Evolutionary conservation across 1,140 invertebrate species (phyloP), one percentile per base, ranked within the genome.

Genomic region (Schlechtendalia chinensis): DNA sequence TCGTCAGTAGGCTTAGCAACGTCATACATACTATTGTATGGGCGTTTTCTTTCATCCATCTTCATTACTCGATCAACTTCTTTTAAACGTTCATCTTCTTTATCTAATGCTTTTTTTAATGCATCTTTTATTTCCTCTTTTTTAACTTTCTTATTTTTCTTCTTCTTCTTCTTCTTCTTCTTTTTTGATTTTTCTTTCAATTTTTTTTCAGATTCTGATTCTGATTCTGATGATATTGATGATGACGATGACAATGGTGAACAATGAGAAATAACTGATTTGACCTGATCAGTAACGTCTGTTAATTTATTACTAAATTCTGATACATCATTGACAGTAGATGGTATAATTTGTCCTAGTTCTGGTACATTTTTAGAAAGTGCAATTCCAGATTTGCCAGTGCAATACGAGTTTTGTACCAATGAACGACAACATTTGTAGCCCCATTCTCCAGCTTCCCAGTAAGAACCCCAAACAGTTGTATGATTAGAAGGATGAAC

Each of bases 401-500:
- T 93, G 82, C 93, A 95, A 84, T 94, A 95, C 0, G 93, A 94
- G 88, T 94, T 92, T 86, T 97, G 97, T 0, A 99, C 90, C 82
- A 94, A 92, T 0, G 95, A 96, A 85, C 98, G 91, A 86, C 98
- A 99, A 85, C 98, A 99, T 84, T 93, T 93, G 85, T 93, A 99
- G 0, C 97, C 98, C 98, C 98, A 99, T 80, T 91, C 87, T 0
- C 95, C 96, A 82, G 91, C 90, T 82, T 90, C 90, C 96, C 97
- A 99, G 85, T 89, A 98, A 0, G 96, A 98, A 2, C 98, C 98
- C 93, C 94, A 99, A 14, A 99, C 92, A 24, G 91, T 91, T 0
- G 91, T 95, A 85, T 99, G 97, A 86, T 98, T 98, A 84, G 96
- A 96, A 1, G 92, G 91, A 82, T 91, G 91, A 17, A 96, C 89